Conservation (phyloP, 2,113 vertebrate species). For the Saccopteryx leptura region DNA sequence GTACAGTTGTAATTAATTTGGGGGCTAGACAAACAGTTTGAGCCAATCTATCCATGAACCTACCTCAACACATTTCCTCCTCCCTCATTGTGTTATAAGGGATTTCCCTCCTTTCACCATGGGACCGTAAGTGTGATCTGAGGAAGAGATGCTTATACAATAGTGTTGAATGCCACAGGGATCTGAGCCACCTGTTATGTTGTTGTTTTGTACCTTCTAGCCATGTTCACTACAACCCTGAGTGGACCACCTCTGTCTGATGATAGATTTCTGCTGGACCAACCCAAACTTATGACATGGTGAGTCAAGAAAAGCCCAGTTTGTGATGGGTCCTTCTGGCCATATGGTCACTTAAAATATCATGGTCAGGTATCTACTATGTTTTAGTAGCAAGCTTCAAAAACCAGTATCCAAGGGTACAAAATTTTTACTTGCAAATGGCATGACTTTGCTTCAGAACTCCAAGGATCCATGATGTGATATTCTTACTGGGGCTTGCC, state of each 20-base stretch:
- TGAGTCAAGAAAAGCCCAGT: not conserved
- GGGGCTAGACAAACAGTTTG: not conserved
- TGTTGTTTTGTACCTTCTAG: not conserved
- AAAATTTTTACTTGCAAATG: constrained; percentile 11
- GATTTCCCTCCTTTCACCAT: not conserved
- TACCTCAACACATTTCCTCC: not conserved
- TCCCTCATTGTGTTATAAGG: not conserved
- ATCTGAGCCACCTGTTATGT: not conserved
- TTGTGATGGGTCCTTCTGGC: not conserved
- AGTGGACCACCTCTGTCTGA: not conserved
- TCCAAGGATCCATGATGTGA: not conserved
- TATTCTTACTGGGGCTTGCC: not conserved
- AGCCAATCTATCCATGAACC: not conserved
- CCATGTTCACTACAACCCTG: not conserved
- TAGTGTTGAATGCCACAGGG: not conserved
- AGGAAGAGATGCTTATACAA: not conserved
- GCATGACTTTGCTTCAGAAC: not conserved
- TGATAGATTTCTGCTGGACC: not conserved
- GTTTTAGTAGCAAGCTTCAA: not conserved
- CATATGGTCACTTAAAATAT: not conserved
- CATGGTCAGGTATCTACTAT: not conserved
- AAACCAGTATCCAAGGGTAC: not conserved
- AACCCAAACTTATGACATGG: not conserved
- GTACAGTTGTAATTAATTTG: not conserved
- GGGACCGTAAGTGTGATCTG: not conserved